Percentiles rank a stretch among this genome's conserved stretches.
Conservation (phyloP, 2,888 invertebrate genomes). For the Trachelus troglodyta region DNA sequence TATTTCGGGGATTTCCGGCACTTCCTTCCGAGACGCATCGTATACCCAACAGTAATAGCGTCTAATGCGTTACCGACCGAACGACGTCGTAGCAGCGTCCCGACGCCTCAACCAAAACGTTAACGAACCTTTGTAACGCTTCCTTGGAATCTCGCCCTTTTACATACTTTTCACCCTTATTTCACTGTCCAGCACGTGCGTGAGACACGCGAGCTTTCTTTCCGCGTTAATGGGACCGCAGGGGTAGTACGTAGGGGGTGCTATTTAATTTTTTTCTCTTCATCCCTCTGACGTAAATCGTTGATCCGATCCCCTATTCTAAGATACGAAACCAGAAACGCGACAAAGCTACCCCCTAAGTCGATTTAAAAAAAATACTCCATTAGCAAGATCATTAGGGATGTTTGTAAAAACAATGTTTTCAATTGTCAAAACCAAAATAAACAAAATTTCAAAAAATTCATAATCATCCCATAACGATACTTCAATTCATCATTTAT, state of each 20-base stretch:
- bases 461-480: too few relatives aligned
- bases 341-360: neutral
- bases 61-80: slow-evolving; percentile 13
- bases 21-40: slow-evolving; percentile 8
- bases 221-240: neutral
- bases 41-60: slow-evolving; percentile 4
- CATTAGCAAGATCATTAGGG: neutral
- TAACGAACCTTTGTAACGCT: slow-evolving; percentile 34
- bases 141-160: slow-evolving; percentile 20
- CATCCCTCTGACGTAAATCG: neutral
- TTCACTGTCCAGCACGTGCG: slow-evolving; percentile 24
- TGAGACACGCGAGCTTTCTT: slow-evolving; percentile 31
- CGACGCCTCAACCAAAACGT: slow-evolving; percentile 42
- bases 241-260: neutral
- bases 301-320: neutral
- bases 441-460: neutral
- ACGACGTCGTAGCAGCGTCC: slow-evolving; percentile 26
- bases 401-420: neutral
- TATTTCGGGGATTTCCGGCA: slow-evolving; percentile 36
- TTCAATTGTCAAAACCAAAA: neutral
- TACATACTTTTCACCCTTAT: slow-evolving; percentile 3
- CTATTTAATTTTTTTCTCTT: neutral
- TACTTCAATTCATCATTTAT: slow-evolving; percentile 16
- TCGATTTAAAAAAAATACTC: neutral
- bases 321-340: neutral